These are phyloP conservation scores for Pteronura brasiliensis DNA, from an alignment of 2,113 vertebrate species.

Conservation along the genomic window DNA sequence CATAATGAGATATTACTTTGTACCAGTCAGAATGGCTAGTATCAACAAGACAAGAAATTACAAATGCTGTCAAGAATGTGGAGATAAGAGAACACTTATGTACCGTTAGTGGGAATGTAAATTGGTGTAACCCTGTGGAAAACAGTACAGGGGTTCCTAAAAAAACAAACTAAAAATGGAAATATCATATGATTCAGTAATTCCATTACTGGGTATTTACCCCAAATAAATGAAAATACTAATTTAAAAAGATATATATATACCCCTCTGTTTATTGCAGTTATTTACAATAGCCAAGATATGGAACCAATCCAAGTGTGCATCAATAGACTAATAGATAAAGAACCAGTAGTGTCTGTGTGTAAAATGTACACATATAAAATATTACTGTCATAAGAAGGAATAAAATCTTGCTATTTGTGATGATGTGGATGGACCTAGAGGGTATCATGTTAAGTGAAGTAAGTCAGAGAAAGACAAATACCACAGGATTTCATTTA, in stretches of 20 bases:
- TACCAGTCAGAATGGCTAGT: not conserved
- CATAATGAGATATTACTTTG: not conserved
- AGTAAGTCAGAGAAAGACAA: not conserved
- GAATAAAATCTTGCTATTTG: not conserved
- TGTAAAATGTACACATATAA: not conserved
- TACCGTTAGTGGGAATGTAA: not conserved
- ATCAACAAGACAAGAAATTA: not conserved
- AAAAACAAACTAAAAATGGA: not conserved
- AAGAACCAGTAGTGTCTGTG: not conserved
- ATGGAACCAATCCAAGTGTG: not conserved
- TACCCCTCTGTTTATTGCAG: not conserved
- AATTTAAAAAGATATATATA: not conserved
- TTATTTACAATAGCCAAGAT: not conserved
- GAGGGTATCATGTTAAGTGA: not conserved
- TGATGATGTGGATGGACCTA: not conserved
- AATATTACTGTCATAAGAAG: not conserved
- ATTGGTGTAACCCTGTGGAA: not conserved
- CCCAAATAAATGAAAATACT: not conserved
- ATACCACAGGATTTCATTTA: not conserved
- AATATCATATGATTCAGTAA: not conserved
- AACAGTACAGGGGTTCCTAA: not conserved
- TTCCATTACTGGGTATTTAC: not conserved
- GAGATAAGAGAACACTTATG: not conserved
- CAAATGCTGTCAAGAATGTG: not conserved
- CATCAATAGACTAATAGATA: not conserved